Base-by-base conservation (phyloP, 2,888 invertebrate species). In the Dolichomitus sp. region DNA sequence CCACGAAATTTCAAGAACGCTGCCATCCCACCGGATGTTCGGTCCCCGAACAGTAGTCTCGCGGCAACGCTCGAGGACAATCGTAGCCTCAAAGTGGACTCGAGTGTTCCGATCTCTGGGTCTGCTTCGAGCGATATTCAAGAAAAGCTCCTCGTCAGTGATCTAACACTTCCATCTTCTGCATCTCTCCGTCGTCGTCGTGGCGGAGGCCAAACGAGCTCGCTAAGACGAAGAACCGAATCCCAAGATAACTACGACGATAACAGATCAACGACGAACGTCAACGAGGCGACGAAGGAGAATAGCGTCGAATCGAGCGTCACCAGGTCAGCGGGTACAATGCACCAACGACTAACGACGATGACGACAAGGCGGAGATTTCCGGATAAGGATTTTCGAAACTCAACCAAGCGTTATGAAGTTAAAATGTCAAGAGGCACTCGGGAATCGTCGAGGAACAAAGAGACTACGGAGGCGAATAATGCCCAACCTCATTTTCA, bases 291-390 rank as follows among this genome's bases (percentile, higher is more conserved):
- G 45, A 72, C 66, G 48, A 54, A 48, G 0, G 54, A 19, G 4
- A 48, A 57, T 40, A 48, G 33, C 19, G 59, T 12, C 33, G 63
- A 59, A 61, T 77, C 77, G 19, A 68, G 73, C 33, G 54, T 9
- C 33, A 73, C 30, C 59, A 48, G 70, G 45, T 79, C 75, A 70
- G 40, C 70, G 66, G 66, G 72, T 66, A 82, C 82, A 82, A 82
- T 70, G 82, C 65, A 40, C 40, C 54, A 70, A 59, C 70, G n/a
- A 52, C 57, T 66, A 79, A 82, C 70, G 65, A 45, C 57, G 30
- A 66, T 42, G 61, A 30, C 52, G n/a, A 17, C 45, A 37, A 57
- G 50, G 12, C n/a, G 48, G 45, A 48, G 63, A 5, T 14, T 52
- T 30, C 1, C 11, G 0, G 61, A 69, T 65, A 50, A 23, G 65